These are phyloP conservation scores for Bombus difficillimus DNA, from an alignment of 1,140 invertebrate genomes.

Conservation along the genomic window DNA sequence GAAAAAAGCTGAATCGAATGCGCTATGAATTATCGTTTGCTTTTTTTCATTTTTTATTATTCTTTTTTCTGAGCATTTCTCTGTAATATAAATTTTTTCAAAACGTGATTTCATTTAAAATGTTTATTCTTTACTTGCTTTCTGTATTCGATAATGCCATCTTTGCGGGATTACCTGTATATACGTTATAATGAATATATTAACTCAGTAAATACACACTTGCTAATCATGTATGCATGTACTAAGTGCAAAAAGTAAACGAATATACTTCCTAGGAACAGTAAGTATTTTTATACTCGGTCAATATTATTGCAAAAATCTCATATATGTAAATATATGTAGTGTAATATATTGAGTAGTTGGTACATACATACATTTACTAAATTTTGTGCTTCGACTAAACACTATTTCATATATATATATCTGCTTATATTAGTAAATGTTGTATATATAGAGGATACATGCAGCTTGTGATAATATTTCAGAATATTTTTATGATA, in stretches of 20 bases:
- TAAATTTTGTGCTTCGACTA: neutral
- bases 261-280: neutral
- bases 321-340: too few species aligned
- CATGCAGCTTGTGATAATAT: neutral
- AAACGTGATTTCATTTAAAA: neutral
- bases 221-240: too few species aligned
- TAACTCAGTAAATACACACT: too few species aligned
- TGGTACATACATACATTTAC: neutral
- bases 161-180: too few species aligned
- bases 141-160: neutral
- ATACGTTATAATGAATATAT: too few species aligned
- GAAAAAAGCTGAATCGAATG: neutral
- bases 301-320: neutral
- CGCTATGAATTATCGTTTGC: neutral
- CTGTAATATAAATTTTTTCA: neutral
- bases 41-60: neutral
- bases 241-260: too few species aligned
- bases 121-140: neutral
- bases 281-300: neutral
- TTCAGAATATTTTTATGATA: neutral
- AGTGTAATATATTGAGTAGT: too few species aligned
- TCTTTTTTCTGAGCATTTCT: neutral
- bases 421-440: neutral
- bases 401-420: neutral
- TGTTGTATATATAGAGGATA: neutral